Base-by-base conservation (phyloP, 2,888 invertebrate genomes). In the Sycophila texana region DNA sequence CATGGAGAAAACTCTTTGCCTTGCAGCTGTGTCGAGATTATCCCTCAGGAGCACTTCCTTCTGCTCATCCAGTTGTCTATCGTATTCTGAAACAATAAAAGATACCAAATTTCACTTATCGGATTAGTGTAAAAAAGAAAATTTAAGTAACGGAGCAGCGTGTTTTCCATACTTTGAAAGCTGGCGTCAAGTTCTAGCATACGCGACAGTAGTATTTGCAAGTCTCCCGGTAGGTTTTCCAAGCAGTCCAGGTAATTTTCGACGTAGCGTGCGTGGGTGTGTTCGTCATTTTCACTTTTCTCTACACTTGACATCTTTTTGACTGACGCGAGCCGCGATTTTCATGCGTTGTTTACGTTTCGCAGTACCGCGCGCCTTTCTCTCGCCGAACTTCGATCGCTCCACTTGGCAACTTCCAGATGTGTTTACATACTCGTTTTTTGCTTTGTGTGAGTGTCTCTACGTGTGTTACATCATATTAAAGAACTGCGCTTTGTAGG, bases 1-100 rank as follows among this genome's bases (percentile, higher is more conserved):
- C 63, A 96, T 93, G 3, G 94, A 88, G 57, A 96, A 93, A 12
- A 94, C 94, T 77, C 94, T 91, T 77, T 92, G 91, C 80, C 92
- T 92, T 1, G 88, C 86, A 2, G 89, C 84, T 80, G 90, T 87
- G 61, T 92, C 92, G 16, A 90, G 87, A 53, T 92, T 92, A 22
- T 89, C 90, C 73, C 92, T 89, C 80, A 89, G 87, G 49, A 91
- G 85, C 79, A 92, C 91, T 70, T 94, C 92, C 84, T 95, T 94
- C 83, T 95, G 94, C 84, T 94, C 93, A 86, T 96, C 95, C 67
- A 96, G 94, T 88, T 96, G 96, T 77, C 96, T 92, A 75, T 95
- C 91, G 86, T 94, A 94, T 86, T 94, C 95, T 95, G 82, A 39
- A 72, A n/a, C 58, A 39, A 57, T 67, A 22, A 68, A 47, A 68